Conservation (phyloP, 2,797 vertebrate species). For the Enteromius paludinosus region DNA sequence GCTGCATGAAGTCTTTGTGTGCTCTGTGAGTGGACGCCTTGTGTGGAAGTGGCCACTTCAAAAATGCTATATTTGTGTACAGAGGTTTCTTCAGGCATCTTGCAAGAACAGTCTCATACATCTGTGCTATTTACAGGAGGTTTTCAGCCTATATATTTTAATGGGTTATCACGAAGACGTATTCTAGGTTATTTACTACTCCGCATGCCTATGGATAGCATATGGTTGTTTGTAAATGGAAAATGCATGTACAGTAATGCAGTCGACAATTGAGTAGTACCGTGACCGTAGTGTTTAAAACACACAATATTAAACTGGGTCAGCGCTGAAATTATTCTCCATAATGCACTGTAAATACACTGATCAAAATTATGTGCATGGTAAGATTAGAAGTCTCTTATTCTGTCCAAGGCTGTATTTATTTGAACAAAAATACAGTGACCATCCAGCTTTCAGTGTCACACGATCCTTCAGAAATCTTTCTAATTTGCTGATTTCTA, state of each 20-base stretch:
- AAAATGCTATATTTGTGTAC: conserved; percentile 41
- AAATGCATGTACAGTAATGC: neutral
- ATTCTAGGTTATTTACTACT: conserved; percentile 3
- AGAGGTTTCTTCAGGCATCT: conserved; percentile 17
- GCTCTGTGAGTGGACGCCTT: conserved; percentile 48
- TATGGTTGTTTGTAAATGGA: neutral
- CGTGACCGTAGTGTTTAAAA: neutral
- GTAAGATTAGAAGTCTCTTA: neutral
- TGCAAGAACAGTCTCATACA: neutral
- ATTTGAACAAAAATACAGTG: neutral
- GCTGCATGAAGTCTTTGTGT: conserved; percentile 49
- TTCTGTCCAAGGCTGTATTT: neutral
- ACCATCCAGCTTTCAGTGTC: neutral
- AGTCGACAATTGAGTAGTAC: neutral
- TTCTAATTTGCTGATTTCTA: neutral
- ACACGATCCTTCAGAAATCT: neutral
- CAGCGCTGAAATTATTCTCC: neutral
- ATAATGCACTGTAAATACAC: neutral
- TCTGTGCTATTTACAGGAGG: neutral
- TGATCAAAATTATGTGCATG: neutral
- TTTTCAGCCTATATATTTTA: neutral
- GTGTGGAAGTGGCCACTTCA: conserved; percentile 62
- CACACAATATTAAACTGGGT: neutral
- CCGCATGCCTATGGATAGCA: neutral
- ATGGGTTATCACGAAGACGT: neutral